Base-by-base conservation (phyloP, 1,140 invertebrate genomes). In the Eurosta solidaginis region DNA sequence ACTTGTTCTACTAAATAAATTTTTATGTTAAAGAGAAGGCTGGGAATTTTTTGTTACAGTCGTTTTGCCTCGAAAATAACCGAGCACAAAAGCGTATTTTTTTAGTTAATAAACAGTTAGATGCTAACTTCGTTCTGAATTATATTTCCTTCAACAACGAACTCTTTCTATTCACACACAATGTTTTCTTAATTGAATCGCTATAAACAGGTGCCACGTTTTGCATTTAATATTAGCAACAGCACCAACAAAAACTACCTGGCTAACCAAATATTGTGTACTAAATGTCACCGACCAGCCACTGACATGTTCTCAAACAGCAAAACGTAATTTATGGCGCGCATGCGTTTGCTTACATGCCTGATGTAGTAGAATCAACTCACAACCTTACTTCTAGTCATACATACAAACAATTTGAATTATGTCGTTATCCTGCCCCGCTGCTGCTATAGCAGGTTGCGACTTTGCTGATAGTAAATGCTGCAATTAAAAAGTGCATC, bases 401-500 rank as follows among this genome's bases (percentile, higher is more conserved):
- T n/a, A 63, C 14, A 63, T 9, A 33, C 3, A 63, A 14, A n/a
- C 33, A 20, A 68, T 33, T 68, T 68, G 59, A 68, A 68, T 68
- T 68, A 68, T 68, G 59, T 68, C 59, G 59, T 68, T 68, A 68
- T 40, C 59, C 59, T 40, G 59, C 59, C 59, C 22, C 20, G 36
- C n/a, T 68, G 59, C 27, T 2, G 10, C n/a, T 5, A 14, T 9
- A 7, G 17, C 59, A 68, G n/a, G 59, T 68, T 68, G 29, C 59
- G 59, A 6, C 59, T 17, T 33, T 20, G 59, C 40, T 68, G 59
- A 68, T 68, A 49, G 25, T 49, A 75, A 75, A 49, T 75, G 74
- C 74, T 45, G 74, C 74, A 75, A 75, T 75, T 75, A 75, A 75
- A 75, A 47, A 12, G 44, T 75, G 74, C 42, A 45, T 75, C 74